A percentile compares a stretch with the other conserved stretches of the same genome.
Evolutionary conservation across 2,113 vertebrate genomes (phyloP).

Genomic region (Halichoerus grypus): DNA sequence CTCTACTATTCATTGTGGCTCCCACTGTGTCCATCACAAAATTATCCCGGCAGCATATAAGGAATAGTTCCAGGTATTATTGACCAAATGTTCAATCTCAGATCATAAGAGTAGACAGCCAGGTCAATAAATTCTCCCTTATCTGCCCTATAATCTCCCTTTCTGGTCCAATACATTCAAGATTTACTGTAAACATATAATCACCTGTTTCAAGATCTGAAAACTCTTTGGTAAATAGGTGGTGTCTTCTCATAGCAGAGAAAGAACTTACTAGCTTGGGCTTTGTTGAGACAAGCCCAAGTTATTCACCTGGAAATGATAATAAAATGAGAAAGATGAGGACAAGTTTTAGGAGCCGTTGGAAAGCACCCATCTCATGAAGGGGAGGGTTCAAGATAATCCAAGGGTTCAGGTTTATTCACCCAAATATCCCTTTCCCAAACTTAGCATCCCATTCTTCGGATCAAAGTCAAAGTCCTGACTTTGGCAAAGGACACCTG

Average conservation of each 20-base stretch:
- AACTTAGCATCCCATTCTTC: not conserved
- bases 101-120: not conserved
- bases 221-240: not conserved
- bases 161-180: not conserved
- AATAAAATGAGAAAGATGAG: not conserved
- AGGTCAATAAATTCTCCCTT: not conserved
- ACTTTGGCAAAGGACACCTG: not conserved
- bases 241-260: not conserved
- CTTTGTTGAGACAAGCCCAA: not conserved
- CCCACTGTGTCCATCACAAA: not conserved
- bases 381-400: not conserved
- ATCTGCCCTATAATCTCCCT: not conserved
- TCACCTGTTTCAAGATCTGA: not conserved
- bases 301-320: not conserved
- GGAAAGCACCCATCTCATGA: not conserved
- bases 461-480: not conserved
- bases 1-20: not conserved
- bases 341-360: not conserved
- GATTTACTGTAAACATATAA: not conserved
- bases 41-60: not conserved
- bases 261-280: not conserved
- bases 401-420: not conserved
- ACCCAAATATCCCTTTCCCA: not conserved
- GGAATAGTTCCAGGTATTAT: not conserved
- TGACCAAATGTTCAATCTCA: not conserved